Evolutionary conservation across 2,113 vertebrate genomes (phyloP).

Genomic region (Andinoacara biseriatus): DNA sequence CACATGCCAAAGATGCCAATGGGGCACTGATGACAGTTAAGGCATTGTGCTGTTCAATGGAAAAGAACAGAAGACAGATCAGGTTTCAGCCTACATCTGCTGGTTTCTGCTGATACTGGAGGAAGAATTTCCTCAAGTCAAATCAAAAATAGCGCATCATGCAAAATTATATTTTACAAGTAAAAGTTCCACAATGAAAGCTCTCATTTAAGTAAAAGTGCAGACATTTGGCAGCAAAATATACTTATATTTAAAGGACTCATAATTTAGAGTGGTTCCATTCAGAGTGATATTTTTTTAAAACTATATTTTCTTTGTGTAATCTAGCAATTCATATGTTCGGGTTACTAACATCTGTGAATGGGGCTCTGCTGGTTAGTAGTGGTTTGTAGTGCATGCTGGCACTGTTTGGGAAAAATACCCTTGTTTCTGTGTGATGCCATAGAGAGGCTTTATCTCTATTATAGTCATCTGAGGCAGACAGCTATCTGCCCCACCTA

Average conservation of each 20-base stretch:
- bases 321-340: too few relatives aligned
- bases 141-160: not conserved
- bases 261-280: not conserved
- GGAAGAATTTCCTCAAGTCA: not conserved
- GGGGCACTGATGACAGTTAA: constrained; percentile 46
- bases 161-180: not conserved
- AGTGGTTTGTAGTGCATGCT: too few relatives aligned
- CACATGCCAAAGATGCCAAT: constrained; percentile 4
- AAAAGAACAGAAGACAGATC: not conserved
- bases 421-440: too few relatives aligned
- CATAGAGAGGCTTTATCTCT: too few relatives aligned
- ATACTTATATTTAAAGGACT: not conserved
- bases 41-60: constrained; percentile 41
- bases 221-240: not conserved
- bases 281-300: not conserved
- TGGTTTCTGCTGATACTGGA: not conserved
- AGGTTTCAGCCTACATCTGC: not conserved
- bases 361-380: too few relatives aligned
- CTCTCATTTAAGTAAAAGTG: not conserved
- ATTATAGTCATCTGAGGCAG: too few relatives aligned
- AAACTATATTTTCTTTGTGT: not conserved
- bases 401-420: too few relatives aligned
- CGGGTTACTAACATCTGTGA: too few relatives aligned
- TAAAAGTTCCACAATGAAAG: not conserved
- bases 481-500: too few relatives aligned